A percentile compares a stretch with the other conserved stretches of the same genome.
phyloP scores from a whole-genome alignment of 2,113 vertebrate genomes.

The Pleuronectes platessa region DNA sequence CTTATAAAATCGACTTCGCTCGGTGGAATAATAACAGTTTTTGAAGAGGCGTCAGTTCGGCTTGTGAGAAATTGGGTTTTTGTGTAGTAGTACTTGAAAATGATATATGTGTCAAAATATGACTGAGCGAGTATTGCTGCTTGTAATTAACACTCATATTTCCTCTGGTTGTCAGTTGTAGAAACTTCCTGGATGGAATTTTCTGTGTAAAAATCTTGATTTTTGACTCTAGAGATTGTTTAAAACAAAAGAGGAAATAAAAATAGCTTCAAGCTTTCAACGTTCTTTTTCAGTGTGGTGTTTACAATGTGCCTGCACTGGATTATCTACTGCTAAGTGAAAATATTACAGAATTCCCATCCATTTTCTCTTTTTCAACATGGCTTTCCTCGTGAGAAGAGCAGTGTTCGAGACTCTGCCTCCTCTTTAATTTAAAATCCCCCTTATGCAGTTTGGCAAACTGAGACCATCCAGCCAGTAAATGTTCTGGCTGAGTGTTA shows the following conservation, averaged over 20 bases:
- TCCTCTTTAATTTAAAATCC: conserved; percentile 71
- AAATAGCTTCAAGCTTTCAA: neutral
- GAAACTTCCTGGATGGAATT: neutral
- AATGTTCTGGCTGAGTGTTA: conserved; percentile 74
- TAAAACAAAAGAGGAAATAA: neutral
- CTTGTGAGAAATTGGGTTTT: conserved; percentile 2
- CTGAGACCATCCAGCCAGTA: conserved; percentile 73
- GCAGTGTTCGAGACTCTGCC: conserved; percentile 42
- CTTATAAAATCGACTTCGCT: conserved; percentile 67
- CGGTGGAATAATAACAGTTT: conserved; percentile 58
- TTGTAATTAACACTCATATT: neutral
- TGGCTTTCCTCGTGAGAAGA: conserved; percentile 45
- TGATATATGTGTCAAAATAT: neutral
- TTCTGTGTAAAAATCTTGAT: neutral
- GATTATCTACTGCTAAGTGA: conserved; percentile 51
- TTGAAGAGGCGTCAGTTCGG: conserved; percentile 29
- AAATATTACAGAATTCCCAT: conserved; percentile 42
- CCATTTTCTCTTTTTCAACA: conserved; percentile 20
- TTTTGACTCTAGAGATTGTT: neutral
- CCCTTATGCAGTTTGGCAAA: conserved; percentile 69
- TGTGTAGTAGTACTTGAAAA: conserved; percentile 6
- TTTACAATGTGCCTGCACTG: conserved; percentile 10
- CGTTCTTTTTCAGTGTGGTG: conserved; percentile 5
- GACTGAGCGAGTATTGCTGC: too few species aligned
- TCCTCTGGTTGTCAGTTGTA: neutral